Evolutionary conservation across 2,888 invertebrate genomes (phyloP).

Genomic region (Mesochorus sp.): DNA sequence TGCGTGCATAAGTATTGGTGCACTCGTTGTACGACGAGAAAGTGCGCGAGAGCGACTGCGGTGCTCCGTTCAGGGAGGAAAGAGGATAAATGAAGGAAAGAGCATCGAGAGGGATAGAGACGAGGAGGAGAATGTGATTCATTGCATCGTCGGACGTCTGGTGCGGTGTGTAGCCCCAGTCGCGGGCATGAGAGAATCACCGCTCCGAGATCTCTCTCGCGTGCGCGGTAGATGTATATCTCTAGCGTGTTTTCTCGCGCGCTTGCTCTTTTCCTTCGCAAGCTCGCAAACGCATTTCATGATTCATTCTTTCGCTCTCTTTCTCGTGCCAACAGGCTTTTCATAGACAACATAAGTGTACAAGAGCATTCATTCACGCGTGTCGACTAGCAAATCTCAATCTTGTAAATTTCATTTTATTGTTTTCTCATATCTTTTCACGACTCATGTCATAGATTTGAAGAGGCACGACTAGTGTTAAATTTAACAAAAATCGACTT

Average conservation of each 20-base stretch:
- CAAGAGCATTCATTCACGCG: not conserved
- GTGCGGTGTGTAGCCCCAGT: conserved; percentile 5
- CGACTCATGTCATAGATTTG: no score
- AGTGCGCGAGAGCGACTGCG: conserved; percentile 38
- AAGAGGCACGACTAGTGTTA: no score
- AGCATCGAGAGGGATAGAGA: not conserved
- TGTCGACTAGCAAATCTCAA: not conserved
- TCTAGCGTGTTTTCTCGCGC: conserved; percentile 19
- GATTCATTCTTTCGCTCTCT: not conserved
- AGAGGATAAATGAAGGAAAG: conserved; percentile 23
- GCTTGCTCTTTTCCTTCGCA: not conserved
- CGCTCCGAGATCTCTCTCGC: conserved; percentile 42
- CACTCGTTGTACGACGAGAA: conserved; percentile 49
- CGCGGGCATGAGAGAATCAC: conserved; percentile 51
- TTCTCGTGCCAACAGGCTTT: conserved; percentile 1
- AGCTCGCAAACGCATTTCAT: not conserved
- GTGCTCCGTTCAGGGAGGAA: conserved; percentile 6
- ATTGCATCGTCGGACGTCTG: conserved; percentile 45
- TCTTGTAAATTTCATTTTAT: not conserved
- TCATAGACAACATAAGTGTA: not conserved
- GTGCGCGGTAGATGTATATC: not conserved
- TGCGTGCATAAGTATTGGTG: conserved; percentile 9
- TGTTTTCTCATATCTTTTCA: no score
- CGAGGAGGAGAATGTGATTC: conserved; percentile 43
- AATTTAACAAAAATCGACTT: no score